A percentile compares a stretch with the other conserved stretches of the same genome.
These are phyloP conservation scores for Drosophila fulvimacula DNA, from an alignment of 2,888 invertebrate species.

Conservation along the genomic window DNA sequence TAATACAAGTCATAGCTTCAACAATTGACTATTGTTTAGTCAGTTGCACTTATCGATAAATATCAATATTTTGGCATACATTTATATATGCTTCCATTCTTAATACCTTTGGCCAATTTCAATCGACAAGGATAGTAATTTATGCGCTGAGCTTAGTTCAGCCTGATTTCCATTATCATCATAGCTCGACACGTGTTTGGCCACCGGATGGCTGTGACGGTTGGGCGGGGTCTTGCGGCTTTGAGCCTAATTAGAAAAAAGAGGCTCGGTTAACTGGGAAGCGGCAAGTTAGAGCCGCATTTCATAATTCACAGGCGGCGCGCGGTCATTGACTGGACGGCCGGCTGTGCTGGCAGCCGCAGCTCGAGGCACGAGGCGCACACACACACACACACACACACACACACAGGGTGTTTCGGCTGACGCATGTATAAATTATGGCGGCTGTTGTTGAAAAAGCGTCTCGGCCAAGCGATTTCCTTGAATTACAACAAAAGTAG, in stretches of 20 bases:
- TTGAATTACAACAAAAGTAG: conserved; percentile 77
- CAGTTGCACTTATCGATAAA: not conserved
- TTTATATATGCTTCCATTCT: too few species aligned
- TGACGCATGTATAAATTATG: conserved; percentile 69
- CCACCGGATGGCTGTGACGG: conserved; percentile 8
- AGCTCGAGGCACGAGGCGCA: not conserved
- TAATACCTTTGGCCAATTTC: not conserved
- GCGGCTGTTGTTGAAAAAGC: conserved; percentile 43
- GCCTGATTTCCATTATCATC: not conserved
- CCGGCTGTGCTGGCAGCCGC: not conserved
- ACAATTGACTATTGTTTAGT: too few species aligned
- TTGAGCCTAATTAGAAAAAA: conserved; percentile 55
- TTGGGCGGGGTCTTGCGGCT: conserved; percentile 16
- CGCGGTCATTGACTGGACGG: conserved; percentile 40
- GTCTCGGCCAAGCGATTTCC: conserved; percentile 64
- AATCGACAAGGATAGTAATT: not conserved
- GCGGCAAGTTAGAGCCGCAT: conserved; percentile 16
- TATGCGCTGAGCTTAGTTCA: not conserved
- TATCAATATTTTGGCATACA: not conserved
- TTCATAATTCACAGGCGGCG: conserved; percentile 64
- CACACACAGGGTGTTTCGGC: conserved; percentile 12
- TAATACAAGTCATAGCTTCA: too few species aligned
- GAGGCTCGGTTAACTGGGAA: conserved; percentile 13
- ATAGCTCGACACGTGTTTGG: conserved; percentile 13
- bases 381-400: too few species aligned